phyloP scores from a whole-genome alignment of 2,113 vertebrate genomes.

The Enhydra lutris region DNA sequence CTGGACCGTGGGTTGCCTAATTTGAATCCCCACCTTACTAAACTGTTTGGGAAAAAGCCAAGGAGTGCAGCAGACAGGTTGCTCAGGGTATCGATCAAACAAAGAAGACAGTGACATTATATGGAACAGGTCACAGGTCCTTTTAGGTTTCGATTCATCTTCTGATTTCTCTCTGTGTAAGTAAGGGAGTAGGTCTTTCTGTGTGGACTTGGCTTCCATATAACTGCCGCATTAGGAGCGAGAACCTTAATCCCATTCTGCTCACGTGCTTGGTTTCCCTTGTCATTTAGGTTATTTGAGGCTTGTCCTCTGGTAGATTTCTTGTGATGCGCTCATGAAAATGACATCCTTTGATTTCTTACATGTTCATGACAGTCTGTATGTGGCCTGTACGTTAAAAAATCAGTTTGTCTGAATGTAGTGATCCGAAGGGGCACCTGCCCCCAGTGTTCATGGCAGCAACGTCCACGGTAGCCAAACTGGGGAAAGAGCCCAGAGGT shows the following conservation, averaged over 20 bases:
- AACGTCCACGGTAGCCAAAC: neutral
- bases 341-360: neutral
- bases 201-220: too few relatives aligned
- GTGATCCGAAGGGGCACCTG: neutral
- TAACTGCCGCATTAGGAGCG: fast-evolving
- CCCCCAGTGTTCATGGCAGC: neutral
- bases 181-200: neutral
- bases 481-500: neutral
- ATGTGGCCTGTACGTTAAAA: neutral
- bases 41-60: neutral
- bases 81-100: neutral
- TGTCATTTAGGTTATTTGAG: neutral
- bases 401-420: neutral
- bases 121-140: neutral
- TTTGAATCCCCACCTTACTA: neutral
- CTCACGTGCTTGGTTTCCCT: neutral
- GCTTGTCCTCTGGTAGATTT: neutral
- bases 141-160: neutral
- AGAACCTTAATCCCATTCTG: neutral
- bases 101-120: neutral
- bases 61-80: neutral
- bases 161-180: neutral
- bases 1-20: neutral
- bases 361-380: neutral
- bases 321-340: neutral